Evolutionary conservation across 2,797 vertebrate genomes (phyloP).

Genomic region (Lemur catta): DNA sequence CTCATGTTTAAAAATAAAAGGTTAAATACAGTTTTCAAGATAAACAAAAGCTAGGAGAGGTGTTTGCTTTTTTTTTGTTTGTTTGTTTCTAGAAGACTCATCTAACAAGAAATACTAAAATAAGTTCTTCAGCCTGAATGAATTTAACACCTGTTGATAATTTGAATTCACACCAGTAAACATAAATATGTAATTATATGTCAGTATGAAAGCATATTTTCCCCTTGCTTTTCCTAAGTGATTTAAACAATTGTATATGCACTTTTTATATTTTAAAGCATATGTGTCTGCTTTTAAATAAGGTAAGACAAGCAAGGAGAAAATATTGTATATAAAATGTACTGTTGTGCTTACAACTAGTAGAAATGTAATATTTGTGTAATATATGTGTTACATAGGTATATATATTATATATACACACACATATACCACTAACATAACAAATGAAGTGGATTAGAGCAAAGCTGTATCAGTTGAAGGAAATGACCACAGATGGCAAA

Average conservation of each 20-base stretch:
- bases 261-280: background rate
- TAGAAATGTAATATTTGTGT: background rate
- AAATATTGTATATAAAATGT: background rate
- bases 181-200: background rate
- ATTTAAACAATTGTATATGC: background rate
- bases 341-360: background rate
- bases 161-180: background rate
- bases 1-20: background rate
- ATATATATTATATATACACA: no score
- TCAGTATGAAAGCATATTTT: background rate
- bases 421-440: background rate
- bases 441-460: background rate
- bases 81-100: background rate
- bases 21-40: background rate
- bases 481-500: background rate
- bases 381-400: no score
- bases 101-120: background rate
- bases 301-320: background rate
- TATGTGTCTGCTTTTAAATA: background rate
- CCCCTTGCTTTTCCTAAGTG: background rate
- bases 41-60: background rate
- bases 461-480: background rate
- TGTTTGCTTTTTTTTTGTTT: no score
- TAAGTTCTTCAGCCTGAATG: background rate
- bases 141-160: background rate